Conservation (phyloP, 2,797 vertebrate genomes). For the Pristis pectinata region DNA sequence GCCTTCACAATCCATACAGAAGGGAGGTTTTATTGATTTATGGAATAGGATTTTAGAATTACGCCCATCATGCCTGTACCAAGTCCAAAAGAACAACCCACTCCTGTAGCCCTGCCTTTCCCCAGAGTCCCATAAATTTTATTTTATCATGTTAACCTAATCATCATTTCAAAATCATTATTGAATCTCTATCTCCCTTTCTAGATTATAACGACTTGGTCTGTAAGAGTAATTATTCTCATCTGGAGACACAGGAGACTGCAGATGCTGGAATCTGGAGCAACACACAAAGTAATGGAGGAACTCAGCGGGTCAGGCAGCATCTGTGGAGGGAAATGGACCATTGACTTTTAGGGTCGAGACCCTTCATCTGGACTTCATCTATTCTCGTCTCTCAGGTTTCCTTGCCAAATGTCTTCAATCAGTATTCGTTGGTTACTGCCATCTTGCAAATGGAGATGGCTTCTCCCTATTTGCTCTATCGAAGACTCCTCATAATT, state of each 20-base stretch:
- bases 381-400: neutral
- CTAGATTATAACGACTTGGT: neutral
- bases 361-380: too few relatives aligned
- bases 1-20: neutral
- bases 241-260: too few relatives aligned
- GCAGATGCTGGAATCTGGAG: too few relatives aligned
- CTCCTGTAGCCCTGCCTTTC: neutral
- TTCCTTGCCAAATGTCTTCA: neutral
- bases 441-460: neutral
- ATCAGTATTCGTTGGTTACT: neutral
- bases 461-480: neutral
- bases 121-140: neutral
- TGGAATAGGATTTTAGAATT: neutral
- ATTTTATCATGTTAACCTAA: neutral
- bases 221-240: neutral
- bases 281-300: too few relatives aligned
- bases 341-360: too few relatives aligned
- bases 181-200: neutral
- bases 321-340: too few relatives aligned
- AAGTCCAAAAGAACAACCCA: neutral
- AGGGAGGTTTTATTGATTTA: neutral
- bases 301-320: too few relatives aligned
- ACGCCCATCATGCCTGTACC: neutral
- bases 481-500: neutral
- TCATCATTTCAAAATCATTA: neutral